Conservation (phyloP, 1,140 invertebrate species). For the Drosophila tsacasi region DNA sequence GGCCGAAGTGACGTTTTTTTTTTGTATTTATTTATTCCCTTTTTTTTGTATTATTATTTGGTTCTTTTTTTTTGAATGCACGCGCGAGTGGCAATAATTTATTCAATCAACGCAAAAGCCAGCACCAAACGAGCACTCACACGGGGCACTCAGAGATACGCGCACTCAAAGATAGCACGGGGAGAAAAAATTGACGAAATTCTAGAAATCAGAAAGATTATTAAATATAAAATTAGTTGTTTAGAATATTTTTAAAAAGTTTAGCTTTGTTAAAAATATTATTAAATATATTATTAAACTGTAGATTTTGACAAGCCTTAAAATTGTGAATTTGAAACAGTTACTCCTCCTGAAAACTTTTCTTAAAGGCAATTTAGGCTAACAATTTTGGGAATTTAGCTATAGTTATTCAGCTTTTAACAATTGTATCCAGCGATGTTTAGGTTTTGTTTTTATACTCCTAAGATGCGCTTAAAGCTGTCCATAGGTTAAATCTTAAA, state of each 20-base stretch:
- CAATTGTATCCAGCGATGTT: neutral
- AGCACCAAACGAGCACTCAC: conserved; percentile 56
- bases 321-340: neutral
- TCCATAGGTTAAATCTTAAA: neutral
- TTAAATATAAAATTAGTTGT: no score
- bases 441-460: neutral
- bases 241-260: neutral
- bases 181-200: neutral
- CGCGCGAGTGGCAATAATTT: conserved; percentile 78
- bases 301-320: neutral
- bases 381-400: neutral
- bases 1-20: conserved; percentile 31
- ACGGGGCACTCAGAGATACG: conserved; percentile 37
- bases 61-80: conserved; percentile 59
- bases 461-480: neutral
- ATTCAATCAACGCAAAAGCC: conserved; percentile 76
- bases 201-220: neutral
- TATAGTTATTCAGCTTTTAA: neutral
- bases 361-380: neutral
- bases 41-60: conserved; percentile 26
- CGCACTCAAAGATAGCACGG: conserved; percentile 6
- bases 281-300: neutral
- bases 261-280: neutral
- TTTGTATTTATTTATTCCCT: conserved; percentile 25
- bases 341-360: no score